phyloP scores from a whole-genome alignment of 2,113 vertebrate genomes.

The Thalassarche chlororhynchos region DNA sequence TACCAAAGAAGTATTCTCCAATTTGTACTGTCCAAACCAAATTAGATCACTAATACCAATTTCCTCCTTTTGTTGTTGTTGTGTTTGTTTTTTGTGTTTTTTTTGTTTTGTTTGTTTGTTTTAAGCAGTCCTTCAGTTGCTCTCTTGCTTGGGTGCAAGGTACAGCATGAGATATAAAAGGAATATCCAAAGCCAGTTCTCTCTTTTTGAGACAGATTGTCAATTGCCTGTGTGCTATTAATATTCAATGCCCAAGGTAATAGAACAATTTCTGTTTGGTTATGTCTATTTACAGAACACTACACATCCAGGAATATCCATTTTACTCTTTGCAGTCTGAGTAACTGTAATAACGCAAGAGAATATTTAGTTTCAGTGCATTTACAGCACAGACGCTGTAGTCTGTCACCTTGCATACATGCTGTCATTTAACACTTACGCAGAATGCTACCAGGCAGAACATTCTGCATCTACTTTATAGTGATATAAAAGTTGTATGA shows the following conservation, averaged over 20 bases:
- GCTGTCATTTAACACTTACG: neutral
- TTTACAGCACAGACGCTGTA: constrained; percentile 5
- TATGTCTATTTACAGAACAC: neutral
- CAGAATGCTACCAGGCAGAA: neutral
- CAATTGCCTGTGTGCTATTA: neutral
- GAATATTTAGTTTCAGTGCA: neutral
- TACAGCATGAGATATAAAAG: neutral
- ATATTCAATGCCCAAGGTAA: neutral
- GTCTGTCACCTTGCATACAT: neutral
- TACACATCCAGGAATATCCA: neutral
- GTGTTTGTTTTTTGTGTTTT: too few species aligned
- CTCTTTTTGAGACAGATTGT: neutral
- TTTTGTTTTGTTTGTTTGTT: neutral
- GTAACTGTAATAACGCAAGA: neutral
- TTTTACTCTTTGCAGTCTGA: neutral
- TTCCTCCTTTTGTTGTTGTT: neutral
- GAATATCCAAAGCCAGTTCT: neutral
- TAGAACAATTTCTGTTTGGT: neutral
- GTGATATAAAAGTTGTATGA: neutral
- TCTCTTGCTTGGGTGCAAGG: neutral
- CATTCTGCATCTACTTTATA: neutral
- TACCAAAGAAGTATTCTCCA: neutral
- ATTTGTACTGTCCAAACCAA: neutral
- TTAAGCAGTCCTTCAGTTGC: neutral
- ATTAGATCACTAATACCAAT: neutral